Conservation (phyloP, 2,797 vertebrate species). For the Typhlichthys eigenmanni region DNA sequence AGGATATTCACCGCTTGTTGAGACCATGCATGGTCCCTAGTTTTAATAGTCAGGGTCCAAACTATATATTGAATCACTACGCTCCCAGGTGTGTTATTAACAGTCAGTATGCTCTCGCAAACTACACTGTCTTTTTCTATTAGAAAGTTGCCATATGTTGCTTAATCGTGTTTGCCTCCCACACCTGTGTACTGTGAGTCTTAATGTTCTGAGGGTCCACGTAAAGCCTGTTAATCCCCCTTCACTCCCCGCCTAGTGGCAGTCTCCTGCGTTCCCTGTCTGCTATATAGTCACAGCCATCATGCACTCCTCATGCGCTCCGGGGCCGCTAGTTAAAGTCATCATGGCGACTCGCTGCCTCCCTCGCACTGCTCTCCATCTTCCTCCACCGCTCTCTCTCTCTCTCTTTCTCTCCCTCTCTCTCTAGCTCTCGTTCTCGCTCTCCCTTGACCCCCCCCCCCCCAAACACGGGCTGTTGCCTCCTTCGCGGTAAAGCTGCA, state of each 20-base stretch:
- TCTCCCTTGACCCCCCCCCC: too few relatives aligned
- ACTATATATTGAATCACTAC: constrained; percentile 41
- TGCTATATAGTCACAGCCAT: constrained; percentile 37
- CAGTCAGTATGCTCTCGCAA: constrained; percentile 54
- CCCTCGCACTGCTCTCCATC: constrained; percentile 37
- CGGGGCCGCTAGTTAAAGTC: constrained; percentile 69
- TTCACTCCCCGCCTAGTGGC: constrained; percentile 45
- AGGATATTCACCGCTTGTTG: constrained; percentile 26
- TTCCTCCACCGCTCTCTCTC: constrained; percentile 21
- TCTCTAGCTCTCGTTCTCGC: constrained; percentile 64
- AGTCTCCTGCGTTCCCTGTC: constrained; percentile 44
- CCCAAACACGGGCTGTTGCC: too few relatives aligned
- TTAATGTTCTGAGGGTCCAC: constrained; percentile 58
- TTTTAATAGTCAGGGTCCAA: constrained; percentile 40
- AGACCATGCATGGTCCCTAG: constrained; percentile 38
- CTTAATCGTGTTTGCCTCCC: constrained; percentile 38
- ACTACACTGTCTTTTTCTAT: background rate
- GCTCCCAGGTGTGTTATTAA: constrained; percentile 60
- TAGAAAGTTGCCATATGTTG: constrained; percentile 53
- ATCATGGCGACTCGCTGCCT: constrained; percentile 57
- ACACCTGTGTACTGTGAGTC: constrained; percentile 50
- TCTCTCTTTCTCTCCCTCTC: constrained; percentile 34
- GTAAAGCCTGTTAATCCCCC: constrained; percentile 36
- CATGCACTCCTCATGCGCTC: constrained; percentile 10
- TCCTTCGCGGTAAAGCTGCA: constrained; percentile 61